These are phyloP conservation scores for Calliopum simillimum DNA, from an alignment of 2,888 invertebrate genomes.

Conservation along the genomic window DNA sequence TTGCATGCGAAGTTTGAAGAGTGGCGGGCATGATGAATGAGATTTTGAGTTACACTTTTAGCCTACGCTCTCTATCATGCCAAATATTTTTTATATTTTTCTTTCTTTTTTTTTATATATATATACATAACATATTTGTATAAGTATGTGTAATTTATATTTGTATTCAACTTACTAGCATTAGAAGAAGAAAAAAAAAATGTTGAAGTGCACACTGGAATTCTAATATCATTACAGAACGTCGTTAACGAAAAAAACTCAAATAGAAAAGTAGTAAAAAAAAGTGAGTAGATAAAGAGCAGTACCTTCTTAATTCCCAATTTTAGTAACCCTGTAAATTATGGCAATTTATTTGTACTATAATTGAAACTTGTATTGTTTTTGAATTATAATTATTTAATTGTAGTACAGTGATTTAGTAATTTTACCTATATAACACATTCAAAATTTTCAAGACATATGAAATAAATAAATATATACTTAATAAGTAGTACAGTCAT, in stretches of 20 bases:
- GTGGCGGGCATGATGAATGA: slow-evolving; percentile 58
- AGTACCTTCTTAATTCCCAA: not conserved
- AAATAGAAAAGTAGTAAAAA: not conserved
- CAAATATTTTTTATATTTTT: slow-evolving; percentile 11
- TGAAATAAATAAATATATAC: no score
- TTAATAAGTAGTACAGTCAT: no score
- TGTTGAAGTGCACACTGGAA: slow-evolving; percentile 15
- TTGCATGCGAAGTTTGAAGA: not conserved
- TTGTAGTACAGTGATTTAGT: not conserved
- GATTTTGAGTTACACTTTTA: slow-evolving; percentile 55
- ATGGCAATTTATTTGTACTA: not conserved
- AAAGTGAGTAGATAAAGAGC: not conserved
- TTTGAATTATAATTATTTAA: not conserved
- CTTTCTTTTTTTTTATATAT: not conserved
- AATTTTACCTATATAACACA: no score
- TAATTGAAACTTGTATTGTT: not conserved
- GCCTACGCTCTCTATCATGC: not conserved
- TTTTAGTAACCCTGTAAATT: not conserved
- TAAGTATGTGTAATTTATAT: slow-evolving; percentile 8
- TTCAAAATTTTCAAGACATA: no score
- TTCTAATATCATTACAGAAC: slow-evolving; percentile 12
- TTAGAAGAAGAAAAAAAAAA: slow-evolving; percentile 5
- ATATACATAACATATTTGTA: not conserved
- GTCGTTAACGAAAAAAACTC: not conserved
- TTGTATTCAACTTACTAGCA: slow-evolving; percentile 21